These are phyloP conservation scores for Lamellibrachia satsuma DNA, from an alignment of 2,888 invertebrate genomes.

Conservation along the genomic window DNA sequence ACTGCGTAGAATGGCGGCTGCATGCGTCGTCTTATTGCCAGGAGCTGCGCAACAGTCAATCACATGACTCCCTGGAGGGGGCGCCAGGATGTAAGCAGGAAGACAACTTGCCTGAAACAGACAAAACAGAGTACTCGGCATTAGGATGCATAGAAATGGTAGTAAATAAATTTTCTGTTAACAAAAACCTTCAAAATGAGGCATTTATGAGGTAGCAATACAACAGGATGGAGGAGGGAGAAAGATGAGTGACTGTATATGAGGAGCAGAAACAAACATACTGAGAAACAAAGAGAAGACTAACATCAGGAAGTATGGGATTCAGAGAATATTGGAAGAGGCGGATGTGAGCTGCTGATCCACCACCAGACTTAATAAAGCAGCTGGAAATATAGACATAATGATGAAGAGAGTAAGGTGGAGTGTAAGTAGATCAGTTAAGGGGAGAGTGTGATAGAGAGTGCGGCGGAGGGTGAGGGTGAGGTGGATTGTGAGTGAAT, in stretches of 20 bases:
- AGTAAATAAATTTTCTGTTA: neutral
- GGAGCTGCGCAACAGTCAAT: slow-evolving; percentile 98
- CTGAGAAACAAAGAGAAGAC: no score
- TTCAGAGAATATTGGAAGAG: no score
- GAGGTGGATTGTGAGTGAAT: no score
- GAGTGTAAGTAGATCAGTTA: no score
- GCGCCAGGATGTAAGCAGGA: slow-evolving; percentile 81
- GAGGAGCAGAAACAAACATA: neutral
- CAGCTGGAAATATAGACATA: no score
- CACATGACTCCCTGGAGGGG: slow-evolving; percentile 77
- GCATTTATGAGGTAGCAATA: neutral
- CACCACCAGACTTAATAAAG: no score
- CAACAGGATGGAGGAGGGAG: neutral
- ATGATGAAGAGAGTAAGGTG: no score
- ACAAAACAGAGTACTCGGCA: neutral
- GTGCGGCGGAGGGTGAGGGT: no score
- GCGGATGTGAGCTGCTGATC: no score
- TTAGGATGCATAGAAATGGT: neutral
- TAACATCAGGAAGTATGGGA: no score
- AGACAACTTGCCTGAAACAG: slow-evolving; percentile 85
- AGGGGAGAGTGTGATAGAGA: no score
- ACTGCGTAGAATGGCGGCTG: slow-evolving; percentile 73
- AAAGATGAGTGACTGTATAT: neutral
- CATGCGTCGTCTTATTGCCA: slow-evolving; percentile 80
- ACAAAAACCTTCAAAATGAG: neutral